Conservation (phyloP, 37 sponge, comb jelly and placozoan genomes). For the Lycopodina hypogea region DNA sequence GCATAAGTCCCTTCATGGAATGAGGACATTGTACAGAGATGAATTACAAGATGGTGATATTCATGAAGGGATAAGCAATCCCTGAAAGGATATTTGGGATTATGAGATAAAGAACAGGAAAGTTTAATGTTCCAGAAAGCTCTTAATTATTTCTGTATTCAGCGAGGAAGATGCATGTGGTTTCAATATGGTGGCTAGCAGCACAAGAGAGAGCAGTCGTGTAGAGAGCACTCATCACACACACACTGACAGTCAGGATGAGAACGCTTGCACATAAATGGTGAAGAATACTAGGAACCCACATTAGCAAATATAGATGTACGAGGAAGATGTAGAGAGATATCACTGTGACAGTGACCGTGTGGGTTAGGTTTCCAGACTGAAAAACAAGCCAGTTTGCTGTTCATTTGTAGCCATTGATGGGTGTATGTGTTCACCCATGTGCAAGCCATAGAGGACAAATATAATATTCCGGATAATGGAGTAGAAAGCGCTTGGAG, state of each 20-base stretch:
- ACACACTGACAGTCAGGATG: neutral
- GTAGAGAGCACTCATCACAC: neutral
- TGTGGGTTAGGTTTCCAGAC: neutral
- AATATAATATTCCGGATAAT: neutral
- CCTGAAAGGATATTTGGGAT: neutral
- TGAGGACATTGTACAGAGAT: constrained; percentile 7
- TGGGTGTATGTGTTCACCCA: neutral
- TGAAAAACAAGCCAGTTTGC: neutral
- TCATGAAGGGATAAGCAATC: neutral
- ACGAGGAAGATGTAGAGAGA: neutral
- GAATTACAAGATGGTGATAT: neutral
- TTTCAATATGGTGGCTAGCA: neutral
- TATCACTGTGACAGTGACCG: neutral
- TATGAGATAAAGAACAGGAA: neutral
- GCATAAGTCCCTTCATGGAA: constrained; percentile 4
- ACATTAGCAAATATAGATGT: too few relatives aligned
- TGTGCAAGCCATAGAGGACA: neutral
- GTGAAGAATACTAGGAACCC: neutral
- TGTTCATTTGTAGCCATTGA: neutral
- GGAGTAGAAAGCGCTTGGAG: neutral
- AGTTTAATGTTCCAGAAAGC: neutral
- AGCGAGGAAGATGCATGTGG: neutral
- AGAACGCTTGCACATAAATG: neutral
- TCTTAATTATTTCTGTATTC: neutral
- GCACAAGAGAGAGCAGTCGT: neutral